Percentiles rank a stretch among this genome's conserved stretches.
These are phyloP conservation scores for Thunnus maccoyii DNA, from an alignment of 2,113 vertebrate species.

Conservation along the genomic window DNA sequence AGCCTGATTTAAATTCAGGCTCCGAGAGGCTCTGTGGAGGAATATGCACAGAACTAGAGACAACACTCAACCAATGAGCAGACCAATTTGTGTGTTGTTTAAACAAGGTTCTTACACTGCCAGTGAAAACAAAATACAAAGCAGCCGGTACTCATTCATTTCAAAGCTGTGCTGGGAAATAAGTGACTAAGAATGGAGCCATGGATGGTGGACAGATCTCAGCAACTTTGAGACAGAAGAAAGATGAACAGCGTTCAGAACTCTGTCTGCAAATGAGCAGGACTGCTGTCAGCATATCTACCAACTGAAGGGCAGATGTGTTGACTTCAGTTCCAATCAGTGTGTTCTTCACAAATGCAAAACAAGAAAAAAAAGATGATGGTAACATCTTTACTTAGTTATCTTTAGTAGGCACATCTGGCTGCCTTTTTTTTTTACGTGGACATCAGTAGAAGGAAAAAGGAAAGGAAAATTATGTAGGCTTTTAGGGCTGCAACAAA, in stretches of 20 bases:
- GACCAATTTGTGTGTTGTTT: constrained; percentile 60
- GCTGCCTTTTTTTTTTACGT: neutral
- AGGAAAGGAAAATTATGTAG: too few species aligned
- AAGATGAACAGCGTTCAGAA: neutral
- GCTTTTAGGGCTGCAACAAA: too few species aligned
- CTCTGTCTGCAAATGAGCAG: neutral
- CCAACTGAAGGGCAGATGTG: neutral
- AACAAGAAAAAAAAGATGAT: neutral
- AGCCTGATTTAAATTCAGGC: constrained; percentile 66
- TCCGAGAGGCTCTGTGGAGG: constrained; percentile 45
- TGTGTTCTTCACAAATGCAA: constrained; percentile 3
- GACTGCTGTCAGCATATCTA: neutral
- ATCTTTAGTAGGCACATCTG: neutral
- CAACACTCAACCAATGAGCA: constrained; percentile 48
- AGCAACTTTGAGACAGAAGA: constrained; percentile 21
- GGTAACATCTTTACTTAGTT: neutral
- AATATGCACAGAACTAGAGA: constrained; percentile 59
- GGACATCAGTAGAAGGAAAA: neutral
- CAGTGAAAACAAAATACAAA: constrained; percentile 67
- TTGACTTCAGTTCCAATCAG: neutral
- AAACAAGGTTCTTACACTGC: constrained; percentile 63
- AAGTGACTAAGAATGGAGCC: constrained; percentile 44
- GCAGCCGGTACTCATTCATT: constrained; percentile 57
- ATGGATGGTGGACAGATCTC: constrained; percentile 36
- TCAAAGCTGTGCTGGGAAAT: constrained; percentile 48